These are phyloP conservation scores for Choreutis nemorana DNA, from an alignment of 2,888 invertebrate species.

Conservation along the genomic window DNA sequence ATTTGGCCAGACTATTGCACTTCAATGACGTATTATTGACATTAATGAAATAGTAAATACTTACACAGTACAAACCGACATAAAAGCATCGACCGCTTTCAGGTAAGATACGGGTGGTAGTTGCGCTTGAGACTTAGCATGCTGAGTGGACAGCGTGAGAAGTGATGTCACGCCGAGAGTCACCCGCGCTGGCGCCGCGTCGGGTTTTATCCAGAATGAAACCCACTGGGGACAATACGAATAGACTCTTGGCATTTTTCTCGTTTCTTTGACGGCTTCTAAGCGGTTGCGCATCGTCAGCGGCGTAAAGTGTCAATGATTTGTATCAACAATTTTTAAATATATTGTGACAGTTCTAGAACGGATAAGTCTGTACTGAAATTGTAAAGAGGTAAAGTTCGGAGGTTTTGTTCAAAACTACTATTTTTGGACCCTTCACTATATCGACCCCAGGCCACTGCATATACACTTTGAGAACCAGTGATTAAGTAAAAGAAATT, in stretches of 20 bases:
- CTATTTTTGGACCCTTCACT: too few relatives aligned
- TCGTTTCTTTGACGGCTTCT: too few relatives aligned
- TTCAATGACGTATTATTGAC: background rate
- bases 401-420: too few relatives aligned
- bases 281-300: too few relatives aligned
- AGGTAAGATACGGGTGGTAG: constrained; percentile 92
- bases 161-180: constrained; percentile 92
- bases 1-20: background rate
- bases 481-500: too few relatives aligned
- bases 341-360: too few relatives aligned
- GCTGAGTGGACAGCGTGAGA: constrained; percentile 88
- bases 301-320: too few relatives aligned
- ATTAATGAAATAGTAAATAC: constrained; percentile 21
- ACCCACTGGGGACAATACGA: constrained; percentile 73
- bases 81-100: constrained; percentile 91
- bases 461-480: too few relatives aligned
- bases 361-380: too few relatives aligned
- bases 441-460: too few relatives aligned
- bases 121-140: constrained; percentile 93
- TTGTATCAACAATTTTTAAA: too few relatives aligned
- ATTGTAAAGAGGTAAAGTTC: too few relatives aligned
- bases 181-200: constrained; percentile 92
- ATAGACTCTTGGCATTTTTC: background rate
- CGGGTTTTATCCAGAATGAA: constrained; percentile 95
- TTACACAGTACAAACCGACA: constrained; percentile 90